Base-by-base conservation (phyloP, 1,140 invertebrate species). In the Rhopalosiphum maidis region DNA sequence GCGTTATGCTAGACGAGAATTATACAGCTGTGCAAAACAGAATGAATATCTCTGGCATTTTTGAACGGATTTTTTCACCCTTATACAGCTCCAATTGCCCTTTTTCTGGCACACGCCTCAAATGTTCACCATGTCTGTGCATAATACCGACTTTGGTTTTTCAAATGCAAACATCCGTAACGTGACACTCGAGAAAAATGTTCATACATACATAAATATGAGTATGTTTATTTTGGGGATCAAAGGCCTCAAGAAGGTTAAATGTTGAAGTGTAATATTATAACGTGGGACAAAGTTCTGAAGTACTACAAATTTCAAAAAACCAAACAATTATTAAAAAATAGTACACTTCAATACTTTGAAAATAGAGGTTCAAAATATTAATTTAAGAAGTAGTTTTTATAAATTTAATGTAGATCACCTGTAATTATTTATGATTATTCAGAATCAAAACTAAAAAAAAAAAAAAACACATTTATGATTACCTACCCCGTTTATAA, bases 1-100 rank as follows among this genome's bases (percentile, higher is more conserved):
- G 90, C 90, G 90, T 51, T 46, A 51, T 48, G 91, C 91, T 85
- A 93, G 91, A 93, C 91, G 82, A 85, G 91, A 93, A 93, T 93
- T 93, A 93, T 93, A 93, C 91, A 85, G 82, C 43, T 85, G 91
- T 54, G 90, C 68, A 51, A 48, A 82, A 91, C 68, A 48, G 60
- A 83, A 91, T 37, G 90, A 83, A 91, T 51, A 82, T 35, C 43
- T 35, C 68, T 43, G 30, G 82, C 82, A n/a, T 93, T 51, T 83
- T 93, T 41, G 82, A 43, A 83, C 43, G 91, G 91, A 92, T 92
- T 92, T 92, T 68, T 82, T 92, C 91, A 51, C 48, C 90, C 68
- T 82, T 91, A 83, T 91, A 82, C 41, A 54, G 21, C 77, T 86
- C 48, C 82, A 85, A 93, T 93, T 85, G 91, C 77, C 46, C 35